Base-by-base conservation (phyloP, 2,888 invertebrate species). In the Limenitis camilla region DNA sequence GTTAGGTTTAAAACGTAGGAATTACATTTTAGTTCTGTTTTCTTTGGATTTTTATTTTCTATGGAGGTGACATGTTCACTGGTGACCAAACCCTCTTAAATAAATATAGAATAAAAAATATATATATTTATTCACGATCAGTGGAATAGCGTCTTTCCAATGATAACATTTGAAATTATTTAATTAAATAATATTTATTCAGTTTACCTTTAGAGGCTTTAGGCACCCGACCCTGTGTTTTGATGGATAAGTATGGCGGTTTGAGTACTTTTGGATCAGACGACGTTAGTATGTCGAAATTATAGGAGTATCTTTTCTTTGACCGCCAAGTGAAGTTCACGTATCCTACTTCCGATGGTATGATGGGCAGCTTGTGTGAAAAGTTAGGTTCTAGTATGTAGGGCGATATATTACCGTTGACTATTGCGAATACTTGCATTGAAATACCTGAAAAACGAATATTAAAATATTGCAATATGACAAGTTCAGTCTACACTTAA, bases 241-340 rank as follows among this genome's bases (percentile, higher is more conserved):
- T 94, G 48, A 97, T 95, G 1, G 96, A 96, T 45, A 97, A 90
- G 40, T 93, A 91, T n/a, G 97, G 97, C 32, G 95, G 92, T 71
- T 95, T 92, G 52, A 97, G 75, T 63, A 97, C 92, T 63, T 92
- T 92, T 62, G 94, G 93, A 74, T 96, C 94, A 66, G 92, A 93
- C 6, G 96, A 96, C 68, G 94, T 92, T 61, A 97, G 86, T 50
- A 92, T 91, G 76, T 96, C 95, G 76, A 97, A 97, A 75, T 96
- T 91, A 75, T 97, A 97, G 69, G 90, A 92, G 75, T 95, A 95
- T 72, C 93, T 93, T 75, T 93, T 93, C 61, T 94, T 94, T 1
- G 96, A 93, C 70, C 93, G 92, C 96, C 96, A 96, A 40, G 96
- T 96, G 73, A 96, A 96, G 81, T 96, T 96, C 1, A 96, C 96